phyloP scores from a whole-genome alignment of 2,113 vertebrate genomes.

The Crypturellus undulatus region DNA sequence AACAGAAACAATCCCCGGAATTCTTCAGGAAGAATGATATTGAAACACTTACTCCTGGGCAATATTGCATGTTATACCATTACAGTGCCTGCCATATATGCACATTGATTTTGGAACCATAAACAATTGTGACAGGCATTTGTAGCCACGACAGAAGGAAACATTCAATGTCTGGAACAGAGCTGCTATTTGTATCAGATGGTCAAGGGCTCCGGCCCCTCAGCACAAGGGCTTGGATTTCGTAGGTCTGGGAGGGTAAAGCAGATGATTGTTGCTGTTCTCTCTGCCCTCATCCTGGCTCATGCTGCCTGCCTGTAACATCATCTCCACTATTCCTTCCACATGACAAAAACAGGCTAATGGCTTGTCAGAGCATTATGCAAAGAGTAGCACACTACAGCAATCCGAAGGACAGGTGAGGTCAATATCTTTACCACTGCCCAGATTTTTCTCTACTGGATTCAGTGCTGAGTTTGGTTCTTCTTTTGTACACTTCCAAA shows the following conservation, averaged over 20 bases:
- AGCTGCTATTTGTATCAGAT: not conserved
- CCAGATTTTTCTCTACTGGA: not conserved
- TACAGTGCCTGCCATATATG: not conserved
- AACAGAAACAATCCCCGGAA: not conserved
- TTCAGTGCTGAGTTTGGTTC: not conserved
- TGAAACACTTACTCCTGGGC: not conserved
- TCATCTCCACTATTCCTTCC: not conserved
- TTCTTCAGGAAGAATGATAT: not conserved
- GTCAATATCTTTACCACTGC: no score
- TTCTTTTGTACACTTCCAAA: not conserved
- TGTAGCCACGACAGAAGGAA: no score
- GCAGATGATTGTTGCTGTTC: not conserved
- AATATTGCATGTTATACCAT: fast-evolving
- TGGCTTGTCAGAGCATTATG: not conserved
- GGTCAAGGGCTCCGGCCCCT: not conserved
- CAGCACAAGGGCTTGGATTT: not conserved
- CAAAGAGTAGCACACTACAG: not conserved
- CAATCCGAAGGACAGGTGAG: not conserved
- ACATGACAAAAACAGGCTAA: not conserved
- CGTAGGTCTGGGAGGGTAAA: not conserved
- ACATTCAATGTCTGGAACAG: not conserved
- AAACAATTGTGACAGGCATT: not conserved
- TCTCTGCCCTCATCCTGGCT: not conserved
- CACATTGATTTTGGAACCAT: not conserved
- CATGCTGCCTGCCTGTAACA: fast-evolving